Conservation (phyloP, 2,888 invertebrate genomes). For the Adineta ricciae region DNA sequence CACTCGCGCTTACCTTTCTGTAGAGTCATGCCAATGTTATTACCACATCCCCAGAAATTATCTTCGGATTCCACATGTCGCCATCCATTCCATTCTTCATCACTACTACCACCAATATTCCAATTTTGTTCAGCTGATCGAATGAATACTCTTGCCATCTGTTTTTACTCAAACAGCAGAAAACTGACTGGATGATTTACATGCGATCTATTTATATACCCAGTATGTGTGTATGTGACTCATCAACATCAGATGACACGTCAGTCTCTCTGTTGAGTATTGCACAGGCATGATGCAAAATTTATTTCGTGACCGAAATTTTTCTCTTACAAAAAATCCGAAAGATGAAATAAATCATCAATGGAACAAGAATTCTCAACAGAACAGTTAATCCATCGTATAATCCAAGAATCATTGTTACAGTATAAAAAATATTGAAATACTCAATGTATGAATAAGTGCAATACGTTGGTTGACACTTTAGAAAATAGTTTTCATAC, state of each 20-base stretch:
- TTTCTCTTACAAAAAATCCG: no score
- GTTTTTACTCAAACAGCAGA: no score
- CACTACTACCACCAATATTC: neutral
- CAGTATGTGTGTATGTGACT: no score
- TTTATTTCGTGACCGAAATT: no score
- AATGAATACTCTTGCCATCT: neutral
- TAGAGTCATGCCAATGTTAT: neutral
- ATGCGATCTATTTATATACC: no score
- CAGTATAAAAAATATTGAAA: neutral
- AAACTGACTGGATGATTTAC: no score
- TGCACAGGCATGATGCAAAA: no score
- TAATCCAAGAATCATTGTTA: neutral
- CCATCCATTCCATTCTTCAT: conserved; percentile 11
- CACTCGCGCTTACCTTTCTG: neutral
- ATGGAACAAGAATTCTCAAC: neutral
- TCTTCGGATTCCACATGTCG: neutral
- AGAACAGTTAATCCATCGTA: neutral
- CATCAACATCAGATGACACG: no score
- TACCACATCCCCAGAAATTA: conserved; percentile 11
- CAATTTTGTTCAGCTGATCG: neutral
- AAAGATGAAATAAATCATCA: neutral
- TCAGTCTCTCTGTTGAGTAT: no score
- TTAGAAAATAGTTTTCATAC: neutral
- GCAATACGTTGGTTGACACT: neutral
- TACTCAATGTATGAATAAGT: neutral